Evolutionary conservation across 2,888 invertebrate species (phyloP), one percentile per base, ranked within the genome.

Genomic region (Meloe dianella): DNA sequence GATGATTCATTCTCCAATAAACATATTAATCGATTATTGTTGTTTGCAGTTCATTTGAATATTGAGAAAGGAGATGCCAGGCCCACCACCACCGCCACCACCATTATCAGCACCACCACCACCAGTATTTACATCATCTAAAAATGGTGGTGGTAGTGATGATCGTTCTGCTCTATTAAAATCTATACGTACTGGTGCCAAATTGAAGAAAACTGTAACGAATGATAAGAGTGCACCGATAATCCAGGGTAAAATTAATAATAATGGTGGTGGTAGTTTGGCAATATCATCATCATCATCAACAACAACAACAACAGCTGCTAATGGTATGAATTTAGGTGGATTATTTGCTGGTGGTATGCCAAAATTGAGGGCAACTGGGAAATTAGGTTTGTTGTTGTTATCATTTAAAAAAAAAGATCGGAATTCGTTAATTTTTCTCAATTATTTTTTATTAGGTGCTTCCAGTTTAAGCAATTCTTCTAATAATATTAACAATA

Each of bases 211-310:
- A 85, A 87, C 95, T 63, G 90, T 91, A 0, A 96, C 96, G n/a
- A 91, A 92, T 77, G 96, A 97, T 82, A 93, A 94, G 84, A 96
- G 96, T 88, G 91, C 89, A 61, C 96, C 96, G 0, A 82, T 88
- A 60, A 85, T 95, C 73, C 85, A 90, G 80, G 93, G 94, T 80
- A 89, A 88, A 83, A 76, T 85, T 65, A 74, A 61, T 66, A 75
- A 69, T 71, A 71, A 67, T 60, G 77, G 73, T 75, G 69, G 64
- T 29, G 65, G 63, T 61, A 58, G 61, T 30, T 38, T 61, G 56
- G 57, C 30, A 47, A 29, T 62, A 9, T n/a, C 60, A 41, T 38
- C 67, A 57, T 64, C 57, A 60, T 60, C 38, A 60, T 41, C 71
- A 3, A 69, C 75, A 56, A 73, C 74, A 60, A 70, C 76, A 57